Evolutionary conservation across 2,797 vertebrate species (phyloP), one percentile per base, ranked within the genome.

Genomic region (Okamejei kenojei): DNA sequence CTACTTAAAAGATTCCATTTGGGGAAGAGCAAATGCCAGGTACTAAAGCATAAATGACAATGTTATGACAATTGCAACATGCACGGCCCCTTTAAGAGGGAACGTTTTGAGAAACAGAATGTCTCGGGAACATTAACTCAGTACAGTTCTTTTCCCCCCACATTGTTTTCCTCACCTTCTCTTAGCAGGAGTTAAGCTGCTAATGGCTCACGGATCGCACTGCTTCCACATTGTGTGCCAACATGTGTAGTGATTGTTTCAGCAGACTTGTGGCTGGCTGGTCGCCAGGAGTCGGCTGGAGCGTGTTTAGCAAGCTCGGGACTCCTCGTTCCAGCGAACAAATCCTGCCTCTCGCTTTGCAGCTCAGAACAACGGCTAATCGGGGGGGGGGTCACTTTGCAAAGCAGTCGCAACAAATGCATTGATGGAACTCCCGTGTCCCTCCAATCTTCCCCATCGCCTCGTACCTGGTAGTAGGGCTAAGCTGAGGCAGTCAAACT

Each of bases 161-260:
- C 13, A 19, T 32, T 65, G 61, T 32, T 88, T 88, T 35, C 19
- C 61, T 88, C n/a, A 0, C 84, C 29, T 68, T 68, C 63, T 35
- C 84, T 88, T 68, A 88, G 32, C 84, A 23, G 7, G 68, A 88
- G 84, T 88, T 88, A 88, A 88, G n/a, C 84, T 68, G 84, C n/a
- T 65, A 88, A 88, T 68, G n/a, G n/a, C n/a, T 68, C 84, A 68
- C 84, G 68, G n/a, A 65, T 35, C n/a, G 61, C 84, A 68, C 61
- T n/a, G 61, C 84, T 68, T 74, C 63, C 19, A 68, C 58, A 32
- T 26, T 35, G 61, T 35, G 61, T 88, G 84, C 84, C 84, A 88
- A 88, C 10, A n/a, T 35, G 8, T 88, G 8, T n/a, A 8, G 17
- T 35, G 61, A 9, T 35, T 32, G 32, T 35, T 68, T 68, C 63